These are phyloP conservation scores for Euborellia annulipes DNA, from an alignment of 1,140 invertebrate species.

Conservation along the genomic window DNA sequence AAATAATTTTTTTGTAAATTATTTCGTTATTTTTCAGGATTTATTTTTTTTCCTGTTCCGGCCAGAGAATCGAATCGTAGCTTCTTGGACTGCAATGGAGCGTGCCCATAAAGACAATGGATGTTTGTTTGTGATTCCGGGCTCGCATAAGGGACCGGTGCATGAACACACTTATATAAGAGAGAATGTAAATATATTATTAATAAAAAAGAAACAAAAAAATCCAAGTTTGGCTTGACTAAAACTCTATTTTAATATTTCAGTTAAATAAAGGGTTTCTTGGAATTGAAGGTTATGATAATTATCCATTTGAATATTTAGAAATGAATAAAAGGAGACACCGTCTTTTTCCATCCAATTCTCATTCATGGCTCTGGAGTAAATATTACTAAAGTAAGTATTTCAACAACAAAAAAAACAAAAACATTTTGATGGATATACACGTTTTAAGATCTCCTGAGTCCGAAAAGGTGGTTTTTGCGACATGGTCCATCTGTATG, in stretches of 20 bases:
- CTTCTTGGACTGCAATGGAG: slow-evolving; percentile 83
- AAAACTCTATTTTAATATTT: too few species aligned
- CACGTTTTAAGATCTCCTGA: too few species aligned
- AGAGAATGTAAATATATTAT: too few species aligned
- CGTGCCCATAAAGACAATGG: slow-evolving; percentile 60
- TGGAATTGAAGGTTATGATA: slow-evolving; percentile 45
- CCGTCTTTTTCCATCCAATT: slow-evolving; percentile 80
- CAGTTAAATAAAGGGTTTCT: too few species aligned
- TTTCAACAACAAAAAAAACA: too few species aligned
- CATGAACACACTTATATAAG: too few species aligned
- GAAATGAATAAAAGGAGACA: slow-evolving; percentile 76
- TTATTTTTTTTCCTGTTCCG: slow-evolving; percentile 84
- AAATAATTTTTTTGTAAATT: too few species aligned
- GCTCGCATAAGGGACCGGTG: slow-evolving; percentile 51
- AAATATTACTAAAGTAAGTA: slow-evolving; percentile 46
- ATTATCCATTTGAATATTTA: slow-evolving; percentile 37
- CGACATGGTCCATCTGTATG: too few species aligned
- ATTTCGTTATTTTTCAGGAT: slow-evolving; percentile 41
- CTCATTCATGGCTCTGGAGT: slow-evolving; percentile 74
- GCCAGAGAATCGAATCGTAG: slow-evolving; percentile 59
- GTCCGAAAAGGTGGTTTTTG: too few species aligned
- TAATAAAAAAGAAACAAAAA: too few species aligned
- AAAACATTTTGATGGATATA: too few species aligned
- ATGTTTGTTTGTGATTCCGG: slow-evolving; percentile 68
- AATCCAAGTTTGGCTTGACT: too few species aligned